Evolutionary conservation across 2,888 invertebrate species (phyloP).

Genomic region (Torymus texanus): DNA sequence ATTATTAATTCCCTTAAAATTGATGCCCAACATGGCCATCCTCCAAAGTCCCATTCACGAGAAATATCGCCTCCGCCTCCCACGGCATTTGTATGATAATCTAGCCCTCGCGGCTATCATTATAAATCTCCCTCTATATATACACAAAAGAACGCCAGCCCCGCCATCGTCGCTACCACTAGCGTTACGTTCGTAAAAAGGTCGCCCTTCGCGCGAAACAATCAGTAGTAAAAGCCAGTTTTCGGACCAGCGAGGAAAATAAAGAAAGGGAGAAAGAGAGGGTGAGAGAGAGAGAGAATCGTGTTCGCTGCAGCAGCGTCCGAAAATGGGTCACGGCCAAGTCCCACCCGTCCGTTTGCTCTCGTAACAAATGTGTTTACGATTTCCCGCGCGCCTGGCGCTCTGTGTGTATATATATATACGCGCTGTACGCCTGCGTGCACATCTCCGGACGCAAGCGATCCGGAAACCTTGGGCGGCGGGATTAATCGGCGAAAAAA

Average conservation of each 20-base stretch:
- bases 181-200: background rate
- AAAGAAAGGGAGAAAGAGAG: too few species aligned
- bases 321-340: slow-evolving; percentile 47
- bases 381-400: slow-evolving; percentile 1
- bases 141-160: background rate
- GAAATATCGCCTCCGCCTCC: slow-evolving; percentile 16
- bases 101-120: slow-evolving; percentile 3
- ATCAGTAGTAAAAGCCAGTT: slow-evolving; percentile 48
- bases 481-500: slow-evolving; percentile 29
- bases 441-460: slow-evolving; percentile 2
- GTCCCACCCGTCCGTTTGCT: background rate
- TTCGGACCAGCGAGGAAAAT: background rate
- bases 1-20: slow-evolving; percentile 7
- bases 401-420: too few species aligned
- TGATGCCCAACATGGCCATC: slow-evolving; percentile 5
- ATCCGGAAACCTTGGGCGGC: slow-evolving; percentile 25
- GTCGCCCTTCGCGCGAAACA: slow-evolving; percentile 13
- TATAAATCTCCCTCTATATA: slow-evolving; percentile 25
- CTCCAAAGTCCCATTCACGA: slow-evolving; percentile 14
- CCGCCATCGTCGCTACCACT: too few species aligned
- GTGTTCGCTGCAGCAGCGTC: background rate
- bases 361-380: slow-evolving; percentile 40
- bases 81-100: slow-evolving; percentile 35
- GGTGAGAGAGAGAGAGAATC: background rate
- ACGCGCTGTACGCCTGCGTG: background rate